Conservation (phyloP, 2,797 vertebrate genomes). For the Helicolenus hilgendorfi region DNA sequence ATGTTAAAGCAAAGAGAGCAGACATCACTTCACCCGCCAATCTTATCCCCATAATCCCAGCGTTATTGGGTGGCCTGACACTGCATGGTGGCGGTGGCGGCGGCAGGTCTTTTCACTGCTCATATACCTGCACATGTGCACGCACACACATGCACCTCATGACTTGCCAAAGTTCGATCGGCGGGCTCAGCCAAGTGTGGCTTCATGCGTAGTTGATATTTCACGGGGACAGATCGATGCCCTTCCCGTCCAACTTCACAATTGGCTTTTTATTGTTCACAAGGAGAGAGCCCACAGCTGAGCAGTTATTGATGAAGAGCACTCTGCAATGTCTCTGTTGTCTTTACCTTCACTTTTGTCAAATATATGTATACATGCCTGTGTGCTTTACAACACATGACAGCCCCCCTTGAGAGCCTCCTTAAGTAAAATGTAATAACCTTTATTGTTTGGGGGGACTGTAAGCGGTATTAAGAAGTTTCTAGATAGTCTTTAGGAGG, state of each 20-base stretch:
- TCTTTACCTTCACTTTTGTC: conserved; percentile 28
- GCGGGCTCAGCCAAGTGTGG: conserved; percentile 53
- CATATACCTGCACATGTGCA: conserved; percentile 7
- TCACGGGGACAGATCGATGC: conserved; percentile 70
- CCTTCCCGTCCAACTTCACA: conserved; percentile 57
- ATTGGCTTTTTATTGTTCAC: conserved; percentile 77
- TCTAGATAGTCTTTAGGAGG: neutral
- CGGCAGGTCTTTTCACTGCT: neutral
- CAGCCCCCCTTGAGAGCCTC: neutral
- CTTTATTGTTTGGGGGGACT: neutral
- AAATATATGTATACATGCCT: neutral
- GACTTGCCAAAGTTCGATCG: conserved; percentile 55
- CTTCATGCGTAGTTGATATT: conserved; percentile 71
- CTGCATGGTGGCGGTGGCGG: neutral
- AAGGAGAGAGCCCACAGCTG: conserved; percentile 27
- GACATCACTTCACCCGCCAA: conserved; percentile 39
- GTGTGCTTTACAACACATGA: neutral
- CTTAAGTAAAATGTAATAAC: neutral
- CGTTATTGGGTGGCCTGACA: conserved; percentile 62
- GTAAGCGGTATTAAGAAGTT: neutral
- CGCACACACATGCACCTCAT: neutral
- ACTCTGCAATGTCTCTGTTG: conserved; percentile 22
- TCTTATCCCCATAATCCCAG: conserved; percentile 55
- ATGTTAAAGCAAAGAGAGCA: conserved; percentile 60
- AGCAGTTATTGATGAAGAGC: conserved; percentile 52